A percentile compares a stretch with the other conserved stretches of the same genome.
Conservation (phyloP, 2,888 invertebrate genomes). For the Agriopis marginaria region DNA sequence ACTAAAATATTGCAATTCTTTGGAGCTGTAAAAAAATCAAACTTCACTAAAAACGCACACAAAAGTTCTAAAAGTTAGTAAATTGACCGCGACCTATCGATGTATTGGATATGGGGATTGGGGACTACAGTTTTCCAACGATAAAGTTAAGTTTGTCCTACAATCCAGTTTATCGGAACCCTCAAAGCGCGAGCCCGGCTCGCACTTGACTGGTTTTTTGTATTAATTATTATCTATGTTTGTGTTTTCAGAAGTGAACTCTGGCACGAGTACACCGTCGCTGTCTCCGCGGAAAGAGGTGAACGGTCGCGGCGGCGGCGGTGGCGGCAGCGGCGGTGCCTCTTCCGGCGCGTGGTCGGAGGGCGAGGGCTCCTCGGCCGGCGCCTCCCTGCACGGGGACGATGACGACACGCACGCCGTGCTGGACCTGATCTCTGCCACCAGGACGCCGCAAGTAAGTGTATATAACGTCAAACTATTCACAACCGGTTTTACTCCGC, state of each 20-base stretch:
- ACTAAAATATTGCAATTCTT: too few species aligned
- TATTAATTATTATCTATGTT: not conserved
- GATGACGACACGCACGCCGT: conserved; percentile 90
- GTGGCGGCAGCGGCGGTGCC: conserved; percentile 82
- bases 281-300: conserved; percentile 90
- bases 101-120: too few species aligned
- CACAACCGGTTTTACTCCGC: too few species aligned
- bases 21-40: too few species aligned
- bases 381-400: conserved; percentile 90
- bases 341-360: conserved; percentile 91
- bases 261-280: conserved; percentile 87
- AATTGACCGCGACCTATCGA: too few species aligned
- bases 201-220: not conserved
- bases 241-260: conserved; percentile 68
- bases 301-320: conserved; percentile 81
- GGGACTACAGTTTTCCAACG: too few species aligned
- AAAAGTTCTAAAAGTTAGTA: too few species aligned
- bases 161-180: too few species aligned
- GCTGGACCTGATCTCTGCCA: conserved; percentile 90
- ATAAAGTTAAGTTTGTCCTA: too few species aligned
- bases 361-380: conserved; percentile 91
- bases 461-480: too few species aligned
- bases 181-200: too few species aligned
- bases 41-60: too few species aligned
- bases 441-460: conserved; percentile 90